phyloP scores from a whole-genome alignment of 2,113 vertebrate species.

The Oostethus manadensis region DNA sequence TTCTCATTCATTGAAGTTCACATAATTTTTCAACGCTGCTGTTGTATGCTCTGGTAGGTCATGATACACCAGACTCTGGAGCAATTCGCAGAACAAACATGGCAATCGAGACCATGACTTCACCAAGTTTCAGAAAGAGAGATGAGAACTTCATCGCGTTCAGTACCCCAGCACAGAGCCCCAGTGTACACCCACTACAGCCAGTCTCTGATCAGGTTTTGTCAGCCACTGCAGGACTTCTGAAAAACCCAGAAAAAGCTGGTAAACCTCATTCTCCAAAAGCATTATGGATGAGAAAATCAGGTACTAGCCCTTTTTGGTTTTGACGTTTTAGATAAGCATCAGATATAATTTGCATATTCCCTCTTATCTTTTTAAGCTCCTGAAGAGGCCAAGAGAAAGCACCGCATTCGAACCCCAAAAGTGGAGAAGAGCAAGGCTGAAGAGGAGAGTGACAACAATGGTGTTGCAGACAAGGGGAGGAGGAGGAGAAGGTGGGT shows the following conservation, averaged over 20 bases:
- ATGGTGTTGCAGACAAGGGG: slow-evolving; percentile 27
- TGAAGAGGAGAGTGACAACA: slow-evolving; percentile 25
- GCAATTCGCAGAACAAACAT: slow-evolving; percentile 33
- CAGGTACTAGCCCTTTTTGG: slow-evolving; percentile 35
- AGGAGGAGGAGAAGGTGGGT: slow-evolving; percentile 63
- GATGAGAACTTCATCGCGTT: slow-evolving; percentile 52
- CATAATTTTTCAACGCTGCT: no score
- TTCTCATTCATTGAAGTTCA: no score
- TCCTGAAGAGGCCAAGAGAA: slow-evolving; percentile 35
- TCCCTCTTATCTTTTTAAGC: slow-evolving; percentile 10
- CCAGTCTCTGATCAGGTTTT: slow-evolving; percentile 29
- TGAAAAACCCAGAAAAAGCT: slow-evolving; percentile 54
- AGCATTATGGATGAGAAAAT: slow-evolving; percentile 35
- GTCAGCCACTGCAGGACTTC: slow-evolving; percentile 11
- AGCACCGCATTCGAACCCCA: slow-evolving; percentile 44
- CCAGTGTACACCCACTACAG: slow-evolving; percentile 46
- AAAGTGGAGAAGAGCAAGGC: slow-evolving; percentile 51
- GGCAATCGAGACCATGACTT: slow-evolving; percentile 35
- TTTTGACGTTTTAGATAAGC: background rate
- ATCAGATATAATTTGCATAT: background rate
- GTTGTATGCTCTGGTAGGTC: slow-evolving; percentile 6
- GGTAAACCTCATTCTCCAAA: slow-evolving; percentile 62
- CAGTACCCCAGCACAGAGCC: slow-evolving; percentile 50
- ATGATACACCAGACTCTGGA: slow-evolving; percentile 47
- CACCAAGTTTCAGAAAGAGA: slow-evolving; percentile 45